Base-by-base conservation (phyloP, 1,140 invertebrate genomes). In the Calliphora vicina region DNA sequence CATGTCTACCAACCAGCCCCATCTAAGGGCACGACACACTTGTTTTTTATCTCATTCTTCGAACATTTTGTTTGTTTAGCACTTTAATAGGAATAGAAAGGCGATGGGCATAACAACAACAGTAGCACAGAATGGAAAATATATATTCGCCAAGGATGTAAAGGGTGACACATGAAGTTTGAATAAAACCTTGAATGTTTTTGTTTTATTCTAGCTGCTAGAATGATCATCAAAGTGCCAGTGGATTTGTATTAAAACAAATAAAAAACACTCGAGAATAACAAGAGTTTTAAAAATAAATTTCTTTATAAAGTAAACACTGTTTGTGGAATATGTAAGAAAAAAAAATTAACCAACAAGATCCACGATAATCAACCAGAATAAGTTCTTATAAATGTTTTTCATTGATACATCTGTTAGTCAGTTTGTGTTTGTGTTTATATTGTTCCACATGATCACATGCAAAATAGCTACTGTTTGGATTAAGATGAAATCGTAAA, bases 21-120 rank as follows among this genome's bases (percentile, higher is more conserved):
- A 23, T 67, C n/a, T 67, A 23, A 25, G 61, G 74, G 35, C 74
- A 78, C 35, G 74, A 43, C 74, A 78, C 74, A 78, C 74, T 78
- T 78, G 74, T 78, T 78, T 78, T 43, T n/a, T 23, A n/a, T 78
- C 43, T 78, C 45, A 3, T 1, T 67, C 5, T 67, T 67, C 20
- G 0, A 20, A 13, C 45, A 50, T 17, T 67, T 67, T 25, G 5
- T 67, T 67, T 67, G 3, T 23, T 9, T 67, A 12, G 20, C 23
- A 10, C n/a, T 67, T 23, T 25, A 20, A 67, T 67, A 67, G 61
- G 61, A 23, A 20, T 23, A 67, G 50, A 17, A n/a, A n/a, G 13
- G 15, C 13, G 15, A 12, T 1, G 50, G n/a, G n/a, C n/a, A n/a
- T n/a, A n/a, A n/a, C 13, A 57, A 57, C 50, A 57, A 6, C 50